Base-by-base conservation (phyloP, 2,797 vertebrate species). In the Ctenosaura bakeri region DNA sequence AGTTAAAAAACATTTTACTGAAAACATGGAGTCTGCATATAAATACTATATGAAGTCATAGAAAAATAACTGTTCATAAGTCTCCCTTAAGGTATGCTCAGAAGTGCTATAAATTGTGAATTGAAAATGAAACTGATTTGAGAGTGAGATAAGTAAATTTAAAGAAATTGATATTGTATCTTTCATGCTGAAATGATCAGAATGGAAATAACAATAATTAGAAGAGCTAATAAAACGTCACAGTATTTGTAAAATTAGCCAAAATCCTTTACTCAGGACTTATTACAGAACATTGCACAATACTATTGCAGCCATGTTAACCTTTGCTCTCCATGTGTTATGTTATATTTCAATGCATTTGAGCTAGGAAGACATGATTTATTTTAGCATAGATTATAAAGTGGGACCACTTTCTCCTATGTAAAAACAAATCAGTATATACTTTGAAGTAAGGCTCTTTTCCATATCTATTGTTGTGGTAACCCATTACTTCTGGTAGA, bases 111-210 rank as follows among this genome's bases (percentile, higher is more conserved):
- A 83, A 35, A 0, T 0, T 88, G 6, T 84, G 29, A 56, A 42
- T 94, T 94, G 88, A 91, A 91, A 88, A 89, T 83, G 10, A 83
- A 62, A 42, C 24, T 62, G 18, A 62, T 42, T 9, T 66, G 74
- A 0, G 1, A 42, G 83, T 69, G 66, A 69, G 26, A 69, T 29
- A 69, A 69, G 32, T 32, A 91, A 82, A 8, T 71, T 7, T 87
- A 88, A 91, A 87, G 54, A 76, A 14, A 89, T 90, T 90, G 92
- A 93, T 92, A 86, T 92, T 91, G 59, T 20, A 62, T 62, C 59
- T 62, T 62, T 52, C 50, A 89, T 94, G 92, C 91, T 92, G 92
- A 91, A 46, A 76, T 86, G 82, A 71, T 94, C 42, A 46, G 89
- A 77, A 93, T 94, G 74, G 32, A 32, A 91, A 88, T 74, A 89